Evolutionary conservation across 2,888 invertebrate species (phyloP), one percentile per base, ranked within the genome.

Genomic region (Leptura quadrifasciata): DNA sequence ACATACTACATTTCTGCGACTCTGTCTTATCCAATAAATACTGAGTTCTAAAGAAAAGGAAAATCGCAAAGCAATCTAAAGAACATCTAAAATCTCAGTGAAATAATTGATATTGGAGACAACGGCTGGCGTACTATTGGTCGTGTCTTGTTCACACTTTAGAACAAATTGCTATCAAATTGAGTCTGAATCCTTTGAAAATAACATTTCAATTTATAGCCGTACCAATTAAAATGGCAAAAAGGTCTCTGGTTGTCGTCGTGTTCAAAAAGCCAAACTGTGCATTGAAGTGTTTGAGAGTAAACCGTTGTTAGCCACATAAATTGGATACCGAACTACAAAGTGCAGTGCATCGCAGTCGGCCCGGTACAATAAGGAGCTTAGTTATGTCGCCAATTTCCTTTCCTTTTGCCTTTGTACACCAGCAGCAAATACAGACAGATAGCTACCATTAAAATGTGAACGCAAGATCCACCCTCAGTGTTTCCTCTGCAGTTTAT

Each of bases 301-400:
- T 75, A 77, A 77, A 74, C 68, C 77, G 74, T 74, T 74, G 77
- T 74, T 77, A 77, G 74, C 74, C 77, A 55, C 72, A 77, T 75
- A 77, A 77, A 77, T 77, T 77, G 77, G 77, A 75, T 75, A 60
- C 71, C 75, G 74, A 72, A 72, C 60, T 75, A 75, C 72, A 77
- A 72, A 72, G 75, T 75, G 77, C 77, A 77, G 74, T 75, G 77
- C 77, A 64, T 67, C 72, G 72, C 68, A 68, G 57, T 47, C 57
- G 52, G 27, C 47, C 68, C 69, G 47, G 72, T 76, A 77, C 80
- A 82, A 78, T 82, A 76, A 80, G 79, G 76, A 74, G 80, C 79
- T 82, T 80, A 81, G 82, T 80, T 80, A 80, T 80, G 80, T 81
- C 79, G 80, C 78, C 81, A 82, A 82, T 82, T 81, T 82, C 79